Conservation (phyloP, 2,888 invertebrate species). For the Ochropleura plecta region DNA sequence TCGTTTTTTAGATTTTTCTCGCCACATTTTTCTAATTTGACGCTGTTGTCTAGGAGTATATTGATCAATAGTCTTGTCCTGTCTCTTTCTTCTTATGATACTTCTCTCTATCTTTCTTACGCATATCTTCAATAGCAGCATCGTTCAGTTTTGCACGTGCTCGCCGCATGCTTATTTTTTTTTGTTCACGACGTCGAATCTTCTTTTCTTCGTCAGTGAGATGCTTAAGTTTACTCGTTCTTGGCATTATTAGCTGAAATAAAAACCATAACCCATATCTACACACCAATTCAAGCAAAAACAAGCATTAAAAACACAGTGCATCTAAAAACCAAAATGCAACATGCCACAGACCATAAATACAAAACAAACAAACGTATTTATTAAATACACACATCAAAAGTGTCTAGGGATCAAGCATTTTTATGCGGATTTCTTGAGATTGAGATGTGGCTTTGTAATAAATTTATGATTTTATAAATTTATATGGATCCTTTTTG, state of each 20-base stretch:
- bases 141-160: constrained; percentile 4
- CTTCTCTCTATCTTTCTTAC: constrained; percentile 13
- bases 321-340: background rate
- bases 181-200: constrained; percentile 15
- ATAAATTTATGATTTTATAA: no score
- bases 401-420: no score
- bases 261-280: constrained; percentile 14
- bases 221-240: background rate
- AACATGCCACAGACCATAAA: background rate
- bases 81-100: constrained; percentile 12
- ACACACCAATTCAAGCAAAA: background rate
- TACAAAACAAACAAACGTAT: no score
- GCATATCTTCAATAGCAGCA: constrained; percentile 17
- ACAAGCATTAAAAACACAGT: background rate
- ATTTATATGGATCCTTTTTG: no score
- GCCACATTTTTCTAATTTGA: constrained; percentile 30
- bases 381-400: no score
- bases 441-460: no score
- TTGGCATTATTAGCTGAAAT: constrained; percentile 19
- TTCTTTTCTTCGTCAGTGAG: constrained; percentile 28
- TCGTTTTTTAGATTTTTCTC: background rate
- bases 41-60: constrained; percentile 16
- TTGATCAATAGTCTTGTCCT: constrained; percentile 11
- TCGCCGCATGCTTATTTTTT: constrained; percentile 15
- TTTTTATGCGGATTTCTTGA: no score